Evolutionary conservation across 2,113 vertebrate genomes (phyloP).

Genomic region (Ammodytes marinus): DNA sequence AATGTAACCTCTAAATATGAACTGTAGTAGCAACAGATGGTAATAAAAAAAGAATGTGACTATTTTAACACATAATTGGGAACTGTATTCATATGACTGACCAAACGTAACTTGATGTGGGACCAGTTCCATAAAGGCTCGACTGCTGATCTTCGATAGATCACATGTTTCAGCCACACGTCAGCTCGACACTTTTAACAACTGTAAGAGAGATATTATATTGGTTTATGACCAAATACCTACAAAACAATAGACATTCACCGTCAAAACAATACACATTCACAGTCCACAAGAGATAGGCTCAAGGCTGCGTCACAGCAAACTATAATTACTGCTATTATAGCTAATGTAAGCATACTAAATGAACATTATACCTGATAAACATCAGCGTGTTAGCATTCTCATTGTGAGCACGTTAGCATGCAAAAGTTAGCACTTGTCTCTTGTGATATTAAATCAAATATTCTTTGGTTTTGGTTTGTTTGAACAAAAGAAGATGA

Average conservation of each 20-base stretch:
- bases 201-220: too few relatives aligned
- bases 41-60: background rate
- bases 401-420: background rate
- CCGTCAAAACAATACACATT: background rate
- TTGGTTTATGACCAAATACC: background rate
- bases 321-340: too few relatives aligned
- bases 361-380: background rate
- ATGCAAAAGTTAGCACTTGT: background rate
- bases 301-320: too few relatives aligned
- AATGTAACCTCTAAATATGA: background rate
- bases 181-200: too few relatives aligned
- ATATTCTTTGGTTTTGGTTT: background rate
- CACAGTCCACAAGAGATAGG: background rate
- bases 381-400: background rate
- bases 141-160: too few relatives aligned
- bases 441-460: background rate
- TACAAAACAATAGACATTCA: background rate
- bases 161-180: too few relatives aligned
- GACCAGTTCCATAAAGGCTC: too few relatives aligned
- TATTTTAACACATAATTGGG: background rate
- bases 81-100: background rate
- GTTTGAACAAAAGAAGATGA: background rate
- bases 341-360: background rate
- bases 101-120: too few relatives aligned
- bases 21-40: background rate